These are phyloP conservation scores for Gasterosteus nipponicus DNA, from an alignment of 2,113 vertebrate species.

Conservation along the genomic window DNA sequence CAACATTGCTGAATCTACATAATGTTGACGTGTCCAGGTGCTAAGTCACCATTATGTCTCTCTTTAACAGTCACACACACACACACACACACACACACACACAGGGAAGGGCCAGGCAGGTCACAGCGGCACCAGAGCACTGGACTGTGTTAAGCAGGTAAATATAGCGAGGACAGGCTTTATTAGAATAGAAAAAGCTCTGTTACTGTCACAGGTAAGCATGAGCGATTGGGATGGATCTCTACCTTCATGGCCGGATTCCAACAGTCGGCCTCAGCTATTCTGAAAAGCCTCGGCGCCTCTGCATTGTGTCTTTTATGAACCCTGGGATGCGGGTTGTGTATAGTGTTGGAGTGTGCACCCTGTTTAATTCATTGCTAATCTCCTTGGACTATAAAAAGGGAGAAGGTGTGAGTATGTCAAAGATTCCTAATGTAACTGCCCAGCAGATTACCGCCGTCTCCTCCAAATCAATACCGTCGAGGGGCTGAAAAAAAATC, in stretches of 20 bases:
- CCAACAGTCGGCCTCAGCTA: constrained; percentile 30
- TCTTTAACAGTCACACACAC: constrained; percentile 28
- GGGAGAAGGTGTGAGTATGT: constrained; percentile 37
- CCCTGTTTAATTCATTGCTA: constrained; percentile 29
- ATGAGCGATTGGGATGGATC: constrained; percentile 50
- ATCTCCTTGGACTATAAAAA: constrained; percentile 47
- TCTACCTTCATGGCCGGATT: constrained; percentile 13
- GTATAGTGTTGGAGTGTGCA: constrained; percentile 1
- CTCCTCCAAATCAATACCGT: constrained; percentile 65
- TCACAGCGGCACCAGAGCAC: constrained; percentile 72
- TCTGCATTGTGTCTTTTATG: constrained; percentile 5
- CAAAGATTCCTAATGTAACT: constrained; percentile 67
- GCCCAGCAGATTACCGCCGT: constrained; percentile 61
- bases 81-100: constrained; percentile 27
- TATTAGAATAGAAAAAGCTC: constrained; percentile 73
- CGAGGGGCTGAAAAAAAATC: constrained; percentile 50
- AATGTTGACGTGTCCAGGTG: constrained; percentile 66
- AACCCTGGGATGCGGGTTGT: background rate
- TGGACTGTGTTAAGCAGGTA: constrained; percentile 79
- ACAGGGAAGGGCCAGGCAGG: constrained; percentile 35
- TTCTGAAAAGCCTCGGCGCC: constrained; percentile 15
- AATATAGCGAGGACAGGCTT: constrained; percentile 75
- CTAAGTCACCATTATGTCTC: constrained; percentile 77
- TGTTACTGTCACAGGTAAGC: constrained; percentile 62
- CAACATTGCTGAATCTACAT: constrained; percentile 74